Evolutionary conservation across 1,140 invertebrate genomes (phyloP).

Genomic region (Ganaspis sp.): DNA sequence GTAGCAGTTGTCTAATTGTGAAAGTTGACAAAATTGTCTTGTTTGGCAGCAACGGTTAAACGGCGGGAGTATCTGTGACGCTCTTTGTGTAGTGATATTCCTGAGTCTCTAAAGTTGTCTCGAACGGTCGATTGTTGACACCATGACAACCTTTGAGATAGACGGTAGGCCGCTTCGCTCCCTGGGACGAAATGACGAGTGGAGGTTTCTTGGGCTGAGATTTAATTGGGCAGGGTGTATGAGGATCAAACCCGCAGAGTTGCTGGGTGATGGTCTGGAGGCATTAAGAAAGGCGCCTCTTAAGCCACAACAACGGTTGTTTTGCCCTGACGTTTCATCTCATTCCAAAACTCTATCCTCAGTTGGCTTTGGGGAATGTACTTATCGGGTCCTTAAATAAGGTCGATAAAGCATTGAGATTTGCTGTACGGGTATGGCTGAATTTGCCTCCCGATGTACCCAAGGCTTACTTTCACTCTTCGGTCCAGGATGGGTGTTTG

Average conservation of each 20-base stretch:
- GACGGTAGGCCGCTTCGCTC: not conserved
- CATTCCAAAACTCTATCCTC: not conserved
- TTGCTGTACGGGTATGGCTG: not conserved
- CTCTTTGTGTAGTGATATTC: too few species aligned
- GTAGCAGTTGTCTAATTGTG: too few species aligned
- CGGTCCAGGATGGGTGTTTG: not conserved
- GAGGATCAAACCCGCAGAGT: not conserved
- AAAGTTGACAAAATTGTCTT: too few species aligned
- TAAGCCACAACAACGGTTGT: not conserved
- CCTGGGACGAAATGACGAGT: not conserved
- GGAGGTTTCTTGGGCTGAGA: not conserved
- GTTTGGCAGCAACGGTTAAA: too few species aligned
- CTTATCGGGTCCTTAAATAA: not conserved
- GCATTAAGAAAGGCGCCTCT: not conserved
- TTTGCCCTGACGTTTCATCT: not conserved
- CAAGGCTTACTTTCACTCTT: not conserved
- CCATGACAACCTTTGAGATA: not conserved
- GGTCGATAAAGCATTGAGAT: not conserved
- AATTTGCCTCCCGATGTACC: not conserved
- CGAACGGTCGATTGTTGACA: not conserved
- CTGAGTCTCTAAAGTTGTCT: too few species aligned
- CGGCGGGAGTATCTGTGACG: too few species aligned
- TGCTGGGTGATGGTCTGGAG: not conserved
- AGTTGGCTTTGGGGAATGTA: not conserved
- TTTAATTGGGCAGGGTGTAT: not conserved